Evolutionary conservation across 1,140 invertebrate species (phyloP).

Genomic region (Drosophila baimaii): DNA sequence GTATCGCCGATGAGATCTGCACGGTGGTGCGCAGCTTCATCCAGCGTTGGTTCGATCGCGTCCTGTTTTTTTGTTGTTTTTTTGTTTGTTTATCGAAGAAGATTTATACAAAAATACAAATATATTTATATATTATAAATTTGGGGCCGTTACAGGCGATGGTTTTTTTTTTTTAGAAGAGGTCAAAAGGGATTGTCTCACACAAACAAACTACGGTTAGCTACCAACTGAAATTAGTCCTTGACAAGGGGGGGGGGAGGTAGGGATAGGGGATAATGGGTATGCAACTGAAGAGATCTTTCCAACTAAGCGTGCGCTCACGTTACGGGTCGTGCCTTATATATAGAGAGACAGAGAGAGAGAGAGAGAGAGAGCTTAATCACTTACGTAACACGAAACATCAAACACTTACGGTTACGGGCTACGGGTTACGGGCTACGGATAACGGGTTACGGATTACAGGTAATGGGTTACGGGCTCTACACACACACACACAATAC

Average conservation of each 20-base stretch:
- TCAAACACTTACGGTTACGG: conserved; percentile 62
- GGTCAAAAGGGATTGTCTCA: conserved; percentile 42
- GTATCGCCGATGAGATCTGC: conserved; percentile 94
- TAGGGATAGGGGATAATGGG: neutral
- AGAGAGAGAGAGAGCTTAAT: conserved; percentile 25
- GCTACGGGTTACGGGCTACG: conserved; percentile 18
- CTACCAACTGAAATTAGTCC: conserved; percentile 14
- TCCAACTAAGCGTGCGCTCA: conserved; percentile 47
- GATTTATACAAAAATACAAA: neutral
- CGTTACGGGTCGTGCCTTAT: conserved; percentile 35
- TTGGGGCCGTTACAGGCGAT: neutral
- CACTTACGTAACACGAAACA: conserved; percentile 68
- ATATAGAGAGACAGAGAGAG: no score
- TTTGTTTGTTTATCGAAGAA: no score
- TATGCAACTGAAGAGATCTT: conserved; percentile 20
- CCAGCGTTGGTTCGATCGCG: conserved; percentile 96
- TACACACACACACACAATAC: no score
- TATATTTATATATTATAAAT: neutral
- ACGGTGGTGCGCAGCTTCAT: conserved; percentile 97
- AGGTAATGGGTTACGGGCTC: conserved; percentile 29
- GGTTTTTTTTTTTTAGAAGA: neutral
- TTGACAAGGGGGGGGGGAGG: neutral
- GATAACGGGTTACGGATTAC: conserved; percentile 22
- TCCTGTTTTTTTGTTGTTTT: conserved; percentile 86
- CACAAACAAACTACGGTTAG: conserved; percentile 48